Base-by-base conservation (phyloP, 1,140 invertebrate species). In the Hermetia illucens region DNA sequence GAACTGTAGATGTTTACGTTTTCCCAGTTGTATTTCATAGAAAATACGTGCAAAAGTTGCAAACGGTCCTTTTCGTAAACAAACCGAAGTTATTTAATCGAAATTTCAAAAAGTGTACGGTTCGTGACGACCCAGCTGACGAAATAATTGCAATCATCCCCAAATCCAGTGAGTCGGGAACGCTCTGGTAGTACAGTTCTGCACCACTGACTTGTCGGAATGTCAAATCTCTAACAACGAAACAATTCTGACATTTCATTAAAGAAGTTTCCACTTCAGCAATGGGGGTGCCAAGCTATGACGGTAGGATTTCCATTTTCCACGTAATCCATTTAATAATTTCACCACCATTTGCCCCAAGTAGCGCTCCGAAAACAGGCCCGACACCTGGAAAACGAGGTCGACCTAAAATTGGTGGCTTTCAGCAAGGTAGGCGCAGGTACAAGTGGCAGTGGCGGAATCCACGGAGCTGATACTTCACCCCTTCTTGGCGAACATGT, bases 401-500 rank as follows among this genome's bases (percentile, higher is more conserved):
- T 97, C 44, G 93, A 97, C 65, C 68, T 90, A 3, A 97, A 97
- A 61, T 63, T 98, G 34, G 87, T 95, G 1, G 85, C 87, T 12
- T 92, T 94, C 52, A 95, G 89, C 61, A 98, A 96, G 69, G 66
- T 96, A 16, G 88, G 87, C 18, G 78, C 88, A 33, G 79, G 77
- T 43, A 66, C 62, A 37, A 46, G 61, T n/a, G 71, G 66, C 27
- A 17, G 25, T 24, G 15, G 50, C 9, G 72, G 68, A 33, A 44
- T 38, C 32, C 40, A 52, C 12, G 40, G 61, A 24, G 51, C 65
- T 1, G 89, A 92, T 50, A 80, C 77, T 46, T 74, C 81, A 13
- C 89, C 89, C 5, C 66, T 93, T 5, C 69, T 94, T 9, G 79
- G 79, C 39, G 88, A 92, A 48, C 82, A 91, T 61, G 82, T 89